Percentiles rank a stretch among this genome's conserved stretches.
These are phyloP conservation scores for Chaenogobius annularis DNA, from an alignment of 2,113 vertebrate species.

Conservation along the genomic window DNA sequence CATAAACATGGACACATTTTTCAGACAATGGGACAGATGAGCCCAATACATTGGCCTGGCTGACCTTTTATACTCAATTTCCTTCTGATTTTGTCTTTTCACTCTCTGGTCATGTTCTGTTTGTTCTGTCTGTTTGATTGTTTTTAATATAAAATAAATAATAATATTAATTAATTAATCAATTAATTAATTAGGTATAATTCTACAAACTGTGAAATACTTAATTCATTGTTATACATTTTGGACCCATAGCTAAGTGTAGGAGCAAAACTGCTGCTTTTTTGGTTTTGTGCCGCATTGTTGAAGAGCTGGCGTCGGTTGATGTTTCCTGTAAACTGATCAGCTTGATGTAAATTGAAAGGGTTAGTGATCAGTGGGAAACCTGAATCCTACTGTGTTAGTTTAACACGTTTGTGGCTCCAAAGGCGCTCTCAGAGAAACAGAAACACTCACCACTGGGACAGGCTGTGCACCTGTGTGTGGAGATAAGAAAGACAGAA, in stretches of 20 bases:
- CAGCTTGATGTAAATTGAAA: slow-evolving; percentile 59
- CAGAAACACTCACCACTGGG: slow-evolving; percentile 20
- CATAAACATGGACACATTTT: too few relatives aligned
- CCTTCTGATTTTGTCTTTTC: too few relatives aligned
- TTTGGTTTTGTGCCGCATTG: neutral
- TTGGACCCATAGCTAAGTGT: neutral
- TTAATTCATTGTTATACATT: neutral
- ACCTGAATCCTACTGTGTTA: slow-evolving; percentile 42
- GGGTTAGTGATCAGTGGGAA: slow-evolving; percentile 59
- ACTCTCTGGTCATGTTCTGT: too few relatives aligned
- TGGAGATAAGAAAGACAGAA: neutral
- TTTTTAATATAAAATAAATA: too few relatives aligned
- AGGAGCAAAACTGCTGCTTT: neutral
- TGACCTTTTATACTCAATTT: too few relatives aligned
- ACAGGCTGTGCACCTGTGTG: slow-evolving; percentile 5
- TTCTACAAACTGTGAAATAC: too few relatives aligned
- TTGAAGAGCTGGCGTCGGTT: slow-evolving; percentile 23
- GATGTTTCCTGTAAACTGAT: slow-evolving; percentile 52
- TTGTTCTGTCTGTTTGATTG: too few relatives aligned
- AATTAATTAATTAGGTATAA: too few relatives aligned
- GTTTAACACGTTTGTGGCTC: slow-evolving; percentile 43
- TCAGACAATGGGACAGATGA: too few relatives aligned
- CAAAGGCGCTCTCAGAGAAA: slow-evolving; percentile 25
- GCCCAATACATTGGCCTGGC: too few relatives aligned
- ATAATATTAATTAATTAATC: too few relatives aligned